Evolutionary conservation across 2,888 invertebrate species (phyloP).

Genomic region (Apomyelois bistriatella): DNA sequence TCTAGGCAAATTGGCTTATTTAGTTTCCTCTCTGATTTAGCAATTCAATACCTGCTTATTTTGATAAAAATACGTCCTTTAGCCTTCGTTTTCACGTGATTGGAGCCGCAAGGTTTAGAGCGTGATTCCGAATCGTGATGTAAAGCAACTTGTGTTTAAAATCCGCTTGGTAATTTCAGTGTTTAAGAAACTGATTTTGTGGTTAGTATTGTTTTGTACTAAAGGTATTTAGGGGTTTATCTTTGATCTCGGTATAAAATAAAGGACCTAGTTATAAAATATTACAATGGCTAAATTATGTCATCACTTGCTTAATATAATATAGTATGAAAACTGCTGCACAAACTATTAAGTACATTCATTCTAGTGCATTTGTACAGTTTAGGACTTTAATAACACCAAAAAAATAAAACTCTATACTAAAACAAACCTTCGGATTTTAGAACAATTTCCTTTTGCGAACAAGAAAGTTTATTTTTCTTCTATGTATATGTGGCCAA

Average conservation of each 20-base stretch:
- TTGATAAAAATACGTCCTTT: conserved; percentile 20
- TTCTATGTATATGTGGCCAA: no score
- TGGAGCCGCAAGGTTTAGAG: conserved; percentile 7
- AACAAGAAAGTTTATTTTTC: no score
- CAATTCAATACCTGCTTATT: conserved; percentile 24
- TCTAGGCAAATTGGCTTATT: conserved; percentile 30
- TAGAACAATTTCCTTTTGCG: no score
- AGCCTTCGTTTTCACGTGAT: conserved; percentile 13
- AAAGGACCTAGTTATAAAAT: background rate
- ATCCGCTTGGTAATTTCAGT: conserved; percentile 7
- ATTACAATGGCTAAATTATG: no score
- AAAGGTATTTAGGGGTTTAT: background rate
- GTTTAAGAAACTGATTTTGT: conserved; percentile 3
- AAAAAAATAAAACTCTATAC: no score
- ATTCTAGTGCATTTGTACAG: no score
- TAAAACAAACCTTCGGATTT: no score
- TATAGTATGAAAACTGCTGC: no score
- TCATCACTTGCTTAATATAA: no score
- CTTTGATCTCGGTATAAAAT: background rate
- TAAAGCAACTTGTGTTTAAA: background rate
- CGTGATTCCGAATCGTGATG: conserved; percentile 8
- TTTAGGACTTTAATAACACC: no score
- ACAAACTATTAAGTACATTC: no score
- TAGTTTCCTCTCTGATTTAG: conserved; percentile 23
- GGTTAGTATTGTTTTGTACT: background rate